These are phyloP conservation scores for Oceanites oceanicus DNA, from an alignment of 2,113 vertebrate species.

Conservation along the genomic window DNA sequence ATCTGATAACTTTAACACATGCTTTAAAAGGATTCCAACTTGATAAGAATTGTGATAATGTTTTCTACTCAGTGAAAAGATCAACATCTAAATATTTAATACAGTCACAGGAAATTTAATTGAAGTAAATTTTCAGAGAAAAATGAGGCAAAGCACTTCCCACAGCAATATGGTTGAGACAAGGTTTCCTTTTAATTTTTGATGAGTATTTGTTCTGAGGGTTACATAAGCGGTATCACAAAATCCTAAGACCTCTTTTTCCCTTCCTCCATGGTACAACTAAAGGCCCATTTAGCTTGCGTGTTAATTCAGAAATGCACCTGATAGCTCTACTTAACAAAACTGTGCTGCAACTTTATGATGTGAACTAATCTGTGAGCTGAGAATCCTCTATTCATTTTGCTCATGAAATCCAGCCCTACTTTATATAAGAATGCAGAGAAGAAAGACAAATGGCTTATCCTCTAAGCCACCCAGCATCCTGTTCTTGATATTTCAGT, in stretches of 20 bases:
- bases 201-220: conserved; percentile 56
- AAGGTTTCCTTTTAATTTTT: conserved; percentile 58
- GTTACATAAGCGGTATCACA: neutral
- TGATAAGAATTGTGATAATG: conserved; percentile 21
- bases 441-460: conserved; percentile 73
- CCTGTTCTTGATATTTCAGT: conserved; percentile 74
- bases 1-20: conserved; percentile 29
- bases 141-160: neutral
- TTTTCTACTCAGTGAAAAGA: conserved; percentile 49
- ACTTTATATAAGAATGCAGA: conserved; percentile 63
- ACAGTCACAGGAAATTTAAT: conserved; percentile 23
- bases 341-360: neutral
- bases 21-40: conserved; percentile 22
- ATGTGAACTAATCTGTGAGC: neutral
- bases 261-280: neutral
- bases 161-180: neutral
- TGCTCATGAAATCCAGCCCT: conserved; percentile 21
- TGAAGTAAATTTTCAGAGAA: conserved; percentile 31
- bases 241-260: neutral
- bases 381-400: neutral
- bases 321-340: neutral
- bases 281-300: neutral
- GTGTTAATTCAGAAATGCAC: neutral
- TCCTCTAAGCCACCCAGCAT: conserved; percentile 70
- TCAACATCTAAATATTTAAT: conserved; percentile 66